Evolutionary conservation across 2,888 invertebrate genomes (phyloP).

Genomic region (Salticus scenicus): DNA sequence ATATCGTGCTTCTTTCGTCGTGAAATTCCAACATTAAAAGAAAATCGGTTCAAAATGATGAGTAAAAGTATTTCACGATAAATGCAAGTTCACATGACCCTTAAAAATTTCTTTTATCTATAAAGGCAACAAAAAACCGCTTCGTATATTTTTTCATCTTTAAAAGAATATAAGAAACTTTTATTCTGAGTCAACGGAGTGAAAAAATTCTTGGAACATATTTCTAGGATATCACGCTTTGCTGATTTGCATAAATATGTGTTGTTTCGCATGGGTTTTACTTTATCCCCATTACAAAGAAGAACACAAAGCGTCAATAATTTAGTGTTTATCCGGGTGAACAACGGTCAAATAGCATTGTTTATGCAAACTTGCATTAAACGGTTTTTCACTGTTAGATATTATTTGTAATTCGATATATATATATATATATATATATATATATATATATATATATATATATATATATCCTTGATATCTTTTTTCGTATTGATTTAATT

Average conservation of each 20-base stretch:
- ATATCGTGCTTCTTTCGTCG: too few relatives aligned
- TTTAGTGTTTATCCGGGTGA: constrained; percentile 8
- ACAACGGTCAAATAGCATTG: constrained; percentile 12
- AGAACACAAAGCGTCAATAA: constrained; percentile 27
- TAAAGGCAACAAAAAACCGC: neutral
- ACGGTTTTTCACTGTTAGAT: constrained; percentile 29
- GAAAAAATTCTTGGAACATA: constrained; percentile 5
- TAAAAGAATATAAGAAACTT: neutral
- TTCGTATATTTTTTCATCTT: neutral
- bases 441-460: too few relatives aligned
- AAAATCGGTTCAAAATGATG: too few relatives aligned
- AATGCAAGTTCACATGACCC: neutral
- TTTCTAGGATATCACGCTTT: constrained; percentile 24
- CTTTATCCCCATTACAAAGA: neutral
- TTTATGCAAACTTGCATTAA: neutral
- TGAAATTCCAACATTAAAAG: too few relatives aligned
- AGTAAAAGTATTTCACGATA: neutral
- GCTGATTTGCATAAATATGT: constrained; percentile 10
- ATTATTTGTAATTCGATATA: neutral
- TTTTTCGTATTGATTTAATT: too few relatives aligned
- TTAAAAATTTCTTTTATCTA: neutral
- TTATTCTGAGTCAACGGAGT: neutral
- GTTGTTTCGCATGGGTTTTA: neutral
- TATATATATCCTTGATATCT: too few relatives aligned
- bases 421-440: too few relatives aligned